phyloP scores from a whole-genome alignment of 1,140 invertebrate genomes.

The Parasteatoda tepidariorum region DNA sequence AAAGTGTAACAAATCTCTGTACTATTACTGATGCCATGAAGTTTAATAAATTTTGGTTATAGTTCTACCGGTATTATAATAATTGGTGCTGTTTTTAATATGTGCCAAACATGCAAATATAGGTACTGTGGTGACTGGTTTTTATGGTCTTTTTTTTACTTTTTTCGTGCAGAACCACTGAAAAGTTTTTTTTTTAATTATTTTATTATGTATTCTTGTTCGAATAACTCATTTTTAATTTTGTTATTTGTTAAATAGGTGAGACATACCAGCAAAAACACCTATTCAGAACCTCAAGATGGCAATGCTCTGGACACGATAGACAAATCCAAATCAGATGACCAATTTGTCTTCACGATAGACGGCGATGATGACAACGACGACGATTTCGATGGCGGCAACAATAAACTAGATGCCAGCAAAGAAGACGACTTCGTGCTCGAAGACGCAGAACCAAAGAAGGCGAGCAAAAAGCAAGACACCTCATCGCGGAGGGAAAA shows the following conservation, averaged over 20 bases:
- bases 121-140: no score
- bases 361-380: constrained; percentile 29
- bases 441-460: constrained; percentile 8
- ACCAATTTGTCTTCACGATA: constrained; percentile 39
- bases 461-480: not conserved
- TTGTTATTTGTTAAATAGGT: not conserved
- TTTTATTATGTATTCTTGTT: no score
- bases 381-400: not conserved
- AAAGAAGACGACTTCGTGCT: constrained; percentile 32
- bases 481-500: not conserved
- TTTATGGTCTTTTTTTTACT: no score
- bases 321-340: not conserved
- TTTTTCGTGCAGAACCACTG: no score
- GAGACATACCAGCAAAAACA: constrained; percentile 35
- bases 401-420: constrained; percentile 11
- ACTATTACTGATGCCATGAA: no score
- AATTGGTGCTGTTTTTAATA: no score
- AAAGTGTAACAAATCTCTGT: no score
- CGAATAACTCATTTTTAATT: not conserved
- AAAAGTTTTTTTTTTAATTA: no score
- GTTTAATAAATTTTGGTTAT: no score
- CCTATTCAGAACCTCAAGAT: constrained; percentile 2
- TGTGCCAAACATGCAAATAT: no score
- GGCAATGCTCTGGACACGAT: constrained; percentile 22
- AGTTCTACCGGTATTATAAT: no score